These are phyloP conservation scores for Poecile atricapillus DNA, from an alignment of 2,113 vertebrate genomes.

Conservation along the genomic window DNA sequence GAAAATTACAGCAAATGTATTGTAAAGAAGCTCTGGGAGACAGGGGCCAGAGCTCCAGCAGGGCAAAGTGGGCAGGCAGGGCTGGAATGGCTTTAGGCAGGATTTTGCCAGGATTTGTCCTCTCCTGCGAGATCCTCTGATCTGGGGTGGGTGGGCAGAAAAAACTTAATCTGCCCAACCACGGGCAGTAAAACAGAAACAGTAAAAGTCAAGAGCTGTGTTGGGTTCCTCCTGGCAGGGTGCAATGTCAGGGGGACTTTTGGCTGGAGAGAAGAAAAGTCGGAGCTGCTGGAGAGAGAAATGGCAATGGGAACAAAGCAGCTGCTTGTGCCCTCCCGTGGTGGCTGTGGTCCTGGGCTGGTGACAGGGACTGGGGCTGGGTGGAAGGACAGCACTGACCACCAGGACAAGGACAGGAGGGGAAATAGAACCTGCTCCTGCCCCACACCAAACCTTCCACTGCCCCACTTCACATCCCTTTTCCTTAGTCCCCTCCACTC, in stretches of 20 bases:
- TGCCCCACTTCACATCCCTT: not conserved
- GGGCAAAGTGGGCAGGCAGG: not conserved
- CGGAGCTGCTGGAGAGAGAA: not conserved
- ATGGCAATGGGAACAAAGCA: not conserved
- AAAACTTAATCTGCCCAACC: not conserved
- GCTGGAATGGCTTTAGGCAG: not conserved
- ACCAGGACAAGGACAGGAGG: not conserved
- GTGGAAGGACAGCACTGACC: not conserved
- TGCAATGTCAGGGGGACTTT: not conserved
- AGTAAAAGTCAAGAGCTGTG: not conserved
- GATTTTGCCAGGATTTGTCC: not conserved
- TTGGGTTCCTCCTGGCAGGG: not conserved
- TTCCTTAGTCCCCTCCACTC: not conserved
- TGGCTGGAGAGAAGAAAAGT: not conserved
- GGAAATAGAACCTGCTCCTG: not conserved
- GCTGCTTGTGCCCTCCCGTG: fast-evolving
- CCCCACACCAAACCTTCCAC: not conserved
- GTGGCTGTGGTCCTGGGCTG: not conserved
- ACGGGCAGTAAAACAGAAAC: not conserved
- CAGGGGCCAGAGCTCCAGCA: not conserved
- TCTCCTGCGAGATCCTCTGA: not conserved
- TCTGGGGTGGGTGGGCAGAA: not conserved
- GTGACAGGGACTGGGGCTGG: not conserved
- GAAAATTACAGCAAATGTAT: not conserved
- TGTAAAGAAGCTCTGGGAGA: not conserved